Evolutionary conservation across 2,797 vertebrate genomes (phyloP), one percentile per base, ranked within the genome.

Genomic region (Acanthurus lineatus): DNA sequence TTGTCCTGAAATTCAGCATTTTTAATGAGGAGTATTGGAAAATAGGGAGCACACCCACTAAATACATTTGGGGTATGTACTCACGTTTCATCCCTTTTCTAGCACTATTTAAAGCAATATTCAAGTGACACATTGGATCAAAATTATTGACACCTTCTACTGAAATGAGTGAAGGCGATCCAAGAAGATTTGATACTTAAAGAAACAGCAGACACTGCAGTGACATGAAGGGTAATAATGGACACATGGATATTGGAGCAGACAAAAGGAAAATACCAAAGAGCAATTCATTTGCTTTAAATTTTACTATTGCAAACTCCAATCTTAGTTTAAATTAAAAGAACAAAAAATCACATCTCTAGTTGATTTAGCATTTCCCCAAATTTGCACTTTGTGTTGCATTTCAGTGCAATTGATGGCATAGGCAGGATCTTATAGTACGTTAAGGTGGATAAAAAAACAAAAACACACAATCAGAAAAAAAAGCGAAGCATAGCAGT

Each of bases 1-100:
- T 79, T 68, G 15, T 76, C 48, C 57, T 11, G 62, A 49, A 77
- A 54, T 79, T 76, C 32, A 3, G 42, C 44, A 47, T 72, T 69
- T 82, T 70, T 59, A 10, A 32, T 9, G 6, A 66, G 40, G 22
- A 66, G 20, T 53, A 52, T 57, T 20, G 48, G 25, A 57, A 67
- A 67, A 77, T 42, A 60, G 51, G 22, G 56, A 57, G 44, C 56
- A 66, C 48, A 32, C 3, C 7, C 22, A 16, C 42, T n/a, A 28
- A 44, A 74, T 38, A 64, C 5, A 77, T 52, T 15, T 16, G 22
- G 16, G 45, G 20, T 15, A 7, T 11, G 25, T 75, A 28, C 35
- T 77, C 44, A 22, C 51, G 17, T 56, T 25, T 49, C 11, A 12
- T 40, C 8, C 6, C 45, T 22, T 44, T 65, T 57, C 42, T 69